These are phyloP conservation scores for Petaurus breviceps DNA, from an alignment of 2,113 vertebrate species.

Conservation along the genomic window DNA sequence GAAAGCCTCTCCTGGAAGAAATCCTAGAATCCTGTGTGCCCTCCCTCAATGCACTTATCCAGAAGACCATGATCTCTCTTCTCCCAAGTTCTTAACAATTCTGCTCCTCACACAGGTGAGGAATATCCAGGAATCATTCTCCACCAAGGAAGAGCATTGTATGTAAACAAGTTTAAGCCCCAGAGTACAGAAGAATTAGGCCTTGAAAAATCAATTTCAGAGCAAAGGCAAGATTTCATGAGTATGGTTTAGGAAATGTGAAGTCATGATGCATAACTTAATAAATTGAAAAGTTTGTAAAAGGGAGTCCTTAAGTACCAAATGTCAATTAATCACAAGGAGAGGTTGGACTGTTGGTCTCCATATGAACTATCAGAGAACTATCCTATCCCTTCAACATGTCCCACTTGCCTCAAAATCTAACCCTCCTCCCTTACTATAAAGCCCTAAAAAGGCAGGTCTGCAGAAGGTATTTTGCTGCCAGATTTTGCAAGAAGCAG, in stretches of 20 bases:
- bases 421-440: not conserved
- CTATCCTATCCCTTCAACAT: not conserved
- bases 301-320: not conserved
- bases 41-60: not conserved
- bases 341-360: not conserved
- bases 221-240: not conserved
- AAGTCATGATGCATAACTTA: not conserved
- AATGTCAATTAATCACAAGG: not conserved
- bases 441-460: not conserved
- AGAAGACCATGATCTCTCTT: not conserved
- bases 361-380: not conserved
- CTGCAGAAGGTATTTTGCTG: not conserved
- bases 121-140: not conserved
- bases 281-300: not conserved
- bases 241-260: not conserved
- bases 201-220: not conserved
- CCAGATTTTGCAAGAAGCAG: conserved; percentile 1
- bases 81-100: not conserved
- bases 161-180: not conserved
- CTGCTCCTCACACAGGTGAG: not conserved
- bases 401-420: not conserved
- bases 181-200: rapidly evolving
- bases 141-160: not conserved
- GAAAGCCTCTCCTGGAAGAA: not conserved
- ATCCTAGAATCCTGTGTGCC: not conserved